Evolutionary conservation across 1,140 invertebrate genomes (phyloP).

Genomic region (Drosophila lowei): DNA sequence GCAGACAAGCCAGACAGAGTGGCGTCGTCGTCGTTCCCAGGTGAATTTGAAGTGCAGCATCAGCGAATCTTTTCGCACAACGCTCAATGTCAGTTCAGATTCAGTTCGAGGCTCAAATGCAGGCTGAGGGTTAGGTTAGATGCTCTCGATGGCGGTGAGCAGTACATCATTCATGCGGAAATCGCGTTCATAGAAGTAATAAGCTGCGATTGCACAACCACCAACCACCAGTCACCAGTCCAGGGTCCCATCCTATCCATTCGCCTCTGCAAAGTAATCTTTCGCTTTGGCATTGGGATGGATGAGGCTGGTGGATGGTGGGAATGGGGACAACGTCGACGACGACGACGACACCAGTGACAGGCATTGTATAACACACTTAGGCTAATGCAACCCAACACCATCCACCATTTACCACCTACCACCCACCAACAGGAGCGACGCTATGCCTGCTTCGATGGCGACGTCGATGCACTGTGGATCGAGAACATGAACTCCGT

Average conservation of each 20-base stretch:
- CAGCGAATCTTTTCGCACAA: constrained; percentile 39
- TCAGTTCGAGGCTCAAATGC: constrained; percentile 18
- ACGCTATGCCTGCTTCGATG: constrained; percentile 94
- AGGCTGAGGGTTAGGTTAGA: background rate
- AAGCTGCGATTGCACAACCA: constrained; percentile 66
- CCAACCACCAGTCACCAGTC: background rate
- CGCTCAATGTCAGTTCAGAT: constrained; percentile 36
- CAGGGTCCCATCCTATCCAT: constrained; percentile 40
- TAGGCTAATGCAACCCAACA: constrained; percentile 69
- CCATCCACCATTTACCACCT: background rate
- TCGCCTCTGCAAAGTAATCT: constrained; percentile 56
- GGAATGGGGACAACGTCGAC: constrained; percentile 1
- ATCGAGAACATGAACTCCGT: constrained; percentile 98
- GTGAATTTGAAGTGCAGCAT: constrained; percentile 54
- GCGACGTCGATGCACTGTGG: constrained; percentile 96
- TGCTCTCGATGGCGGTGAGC: constrained; percentile 15
- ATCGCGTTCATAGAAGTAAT: constrained; percentile 66
- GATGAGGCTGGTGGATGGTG: background rate
- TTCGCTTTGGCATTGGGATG: constrained; percentile 10
- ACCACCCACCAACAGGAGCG: constrained; percentile 84
- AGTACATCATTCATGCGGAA: constrained; percentile 66
- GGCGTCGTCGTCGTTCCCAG: constrained; percentile 33
- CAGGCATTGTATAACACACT: constrained; percentile 73
- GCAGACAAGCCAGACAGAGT: no score
- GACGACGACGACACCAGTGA: constrained; percentile 4